Conservation (phyloP, 2,113 vertebrate species). For the Brienomyrus longianalis region DNA sequence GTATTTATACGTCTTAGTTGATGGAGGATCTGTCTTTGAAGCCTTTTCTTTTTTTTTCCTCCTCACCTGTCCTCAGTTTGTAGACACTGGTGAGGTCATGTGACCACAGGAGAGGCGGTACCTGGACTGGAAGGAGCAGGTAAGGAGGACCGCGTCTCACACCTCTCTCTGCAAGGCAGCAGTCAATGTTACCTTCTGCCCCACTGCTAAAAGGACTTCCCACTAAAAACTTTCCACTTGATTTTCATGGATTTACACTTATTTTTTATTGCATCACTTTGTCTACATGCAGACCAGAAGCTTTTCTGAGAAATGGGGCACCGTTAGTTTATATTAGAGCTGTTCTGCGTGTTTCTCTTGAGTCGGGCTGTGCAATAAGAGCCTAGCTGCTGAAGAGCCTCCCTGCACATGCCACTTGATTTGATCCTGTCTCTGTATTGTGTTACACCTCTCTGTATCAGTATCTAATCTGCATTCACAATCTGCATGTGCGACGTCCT, state of each 20-base stretch:
- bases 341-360: not conserved
- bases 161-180: slow-evolving; percentile 17
- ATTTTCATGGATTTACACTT: slow-evolving; percentile 13
- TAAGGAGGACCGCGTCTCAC: slow-evolving; percentile 19
- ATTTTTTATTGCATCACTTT: not conserved
- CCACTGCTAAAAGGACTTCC: not conserved
- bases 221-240: not conserved
- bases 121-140: slow-evolving; percentile 21
- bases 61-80: not conserved
- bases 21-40: slow-evolving; percentile 41
- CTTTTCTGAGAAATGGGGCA: not conserved
- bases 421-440: slow-evolving; percentile 18
- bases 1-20: slow-evolving; percentile 34
- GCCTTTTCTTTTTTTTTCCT: slow-evolving; percentile 18
- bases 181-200: not conserved
- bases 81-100: slow-evolving; percentile 13
- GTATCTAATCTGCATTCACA: slow-evolving; percentile 25
- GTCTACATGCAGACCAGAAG: not conserved
- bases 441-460: slow-evolving; percentile 16
- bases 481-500: not conserved
- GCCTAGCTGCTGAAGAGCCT: not conserved
- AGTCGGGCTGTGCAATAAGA: slow-evolving; percentile 17
- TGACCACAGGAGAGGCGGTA: slow-evolving; percentile 16
- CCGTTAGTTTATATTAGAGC: not conserved
- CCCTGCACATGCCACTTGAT: slow-evolving; percentile 12